Evolutionary conservation across 1,140 invertebrate species (phyloP), one percentile per base, ranked within the genome.

Genomic region (Aplysia californica): DNA sequence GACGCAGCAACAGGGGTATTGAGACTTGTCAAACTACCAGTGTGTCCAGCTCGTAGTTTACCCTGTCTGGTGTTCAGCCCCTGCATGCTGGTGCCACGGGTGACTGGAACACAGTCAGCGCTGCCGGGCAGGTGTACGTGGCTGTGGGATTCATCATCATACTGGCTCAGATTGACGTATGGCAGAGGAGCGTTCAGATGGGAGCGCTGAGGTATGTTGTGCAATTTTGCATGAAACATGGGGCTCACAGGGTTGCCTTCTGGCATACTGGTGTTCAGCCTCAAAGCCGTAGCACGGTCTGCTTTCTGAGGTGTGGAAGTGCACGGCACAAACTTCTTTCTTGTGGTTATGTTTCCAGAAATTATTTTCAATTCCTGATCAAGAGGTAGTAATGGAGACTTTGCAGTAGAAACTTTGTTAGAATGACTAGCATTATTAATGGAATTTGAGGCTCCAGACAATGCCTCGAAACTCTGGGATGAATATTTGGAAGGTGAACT

Each of bases 141-240:
- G 33, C 79, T 82, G 31, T 82, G 79, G 18, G 80, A 78, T 76
- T 83, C 83, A 39, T 80, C 79, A 81, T 87, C 86, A 77, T 84
- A 87, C 64, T 84, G 84, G 23, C 80, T 82, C 56, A 87, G 73
- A 65, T 87, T 87, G 18, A 87, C 85, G 82, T 87, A 87, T 2
- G 86, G 86, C 15, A 87, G 73, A 23, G 86, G 86, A 50, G 83
- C 82, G 44, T 77, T 83, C 26, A 86, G 66, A 72, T 81, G 82
- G 39, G 85, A 87, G 76, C 69, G 67, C 65, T 56, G 73, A 10
- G 84, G 85, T 66, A 87, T 87, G 66, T 82, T 82, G 20, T 81
- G 81, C 15, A 87, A 75, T 79, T 86, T 86, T 26, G 81, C 80
- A 31, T 82, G 66, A 72, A 86, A 79, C 70, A 84, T 82, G 26